Base-by-base conservation (phyloP, 2,888 invertebrate species). In the Achlya flavicornis region DNA sequence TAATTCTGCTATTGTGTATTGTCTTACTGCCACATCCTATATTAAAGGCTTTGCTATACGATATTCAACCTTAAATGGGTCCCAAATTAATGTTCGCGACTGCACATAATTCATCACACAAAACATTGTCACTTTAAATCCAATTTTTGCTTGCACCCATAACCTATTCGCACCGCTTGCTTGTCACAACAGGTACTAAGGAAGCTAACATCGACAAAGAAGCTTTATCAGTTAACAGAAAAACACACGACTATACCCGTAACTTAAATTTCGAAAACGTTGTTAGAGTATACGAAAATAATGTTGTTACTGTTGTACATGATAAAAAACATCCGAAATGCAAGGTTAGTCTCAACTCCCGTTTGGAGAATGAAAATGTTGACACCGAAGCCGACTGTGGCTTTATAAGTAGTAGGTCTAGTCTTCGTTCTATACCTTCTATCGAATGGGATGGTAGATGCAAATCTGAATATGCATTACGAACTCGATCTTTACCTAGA, bases 401-500 rank as follows among this genome's bases (percentile, higher is more conserved):
- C 4, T 75, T 75, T 33, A 63, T 75, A 0, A 89, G 88, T 58
- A 89, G 88, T 72, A 73, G 85, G 2, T 91, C 91, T 7, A 93
- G 93, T 65, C 68, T 92, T 2, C 78, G 78, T 41, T 93, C 93
- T 0, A 87, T 93, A 26, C 83, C 90, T 0, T 93, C 93, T 0
- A 74, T 92, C 64, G 93, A 93, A 63, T 91, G 87, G 86, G 92
- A 93, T 43, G 85, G 81, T 1, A 81, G 78, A 61, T 84, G 82
- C 64, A 89, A 74, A 66, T 83, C 82, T 0, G 89, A 92, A 5
- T 84, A 78, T 57, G 76, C 69, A 0, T 71, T 81, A 2, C 78
- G 86, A 38, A 87, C 90, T 3, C 76, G 84, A 41, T 91, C 93
- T 1, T 71, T 92, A 6, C 86, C 91, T 0, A 77, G 90, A 14